phyloP scores from a whole-genome alignment of 2,113 vertebrate genomes.

The Chiloscyllium plagiosum region DNA sequence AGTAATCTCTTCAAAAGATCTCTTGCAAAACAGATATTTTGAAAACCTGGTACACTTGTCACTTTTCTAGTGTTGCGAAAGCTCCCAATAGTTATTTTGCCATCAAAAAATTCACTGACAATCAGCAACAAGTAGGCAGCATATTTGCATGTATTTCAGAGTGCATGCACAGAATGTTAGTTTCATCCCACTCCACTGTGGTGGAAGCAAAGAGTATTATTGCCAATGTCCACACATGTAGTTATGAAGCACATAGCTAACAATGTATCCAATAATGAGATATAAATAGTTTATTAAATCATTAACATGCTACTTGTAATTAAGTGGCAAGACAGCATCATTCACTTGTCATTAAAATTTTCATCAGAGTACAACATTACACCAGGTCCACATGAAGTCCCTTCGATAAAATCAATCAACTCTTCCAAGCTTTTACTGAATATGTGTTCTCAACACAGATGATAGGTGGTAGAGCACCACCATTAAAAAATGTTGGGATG shows the following conservation, averaged over 20 bases:
- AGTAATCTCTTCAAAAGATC: background rate
- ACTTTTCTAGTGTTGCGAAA: background rate
- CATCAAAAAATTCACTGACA: background rate
- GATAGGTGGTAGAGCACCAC: no score
- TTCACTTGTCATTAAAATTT: background rate
- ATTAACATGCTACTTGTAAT: background rate
- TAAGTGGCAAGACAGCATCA: background rate
- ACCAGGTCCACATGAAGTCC: background rate
- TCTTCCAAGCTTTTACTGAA: background rate
- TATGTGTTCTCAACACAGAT: no score
- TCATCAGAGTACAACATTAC: background rate
- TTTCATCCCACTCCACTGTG: background rate
- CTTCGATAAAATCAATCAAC: background rate
- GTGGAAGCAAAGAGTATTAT: background rate
- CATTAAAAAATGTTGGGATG: no score
- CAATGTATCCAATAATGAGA: background rate
- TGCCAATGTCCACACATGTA: background rate
- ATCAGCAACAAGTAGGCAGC: background rate
- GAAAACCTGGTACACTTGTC: background rate
- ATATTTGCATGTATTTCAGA: background rate
- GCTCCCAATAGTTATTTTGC: background rate
- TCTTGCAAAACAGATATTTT: background rate
- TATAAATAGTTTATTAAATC: background rate
- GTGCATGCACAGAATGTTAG: no score
- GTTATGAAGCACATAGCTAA: background rate